Evolutionary conservation across 2,888 invertebrate species (phyloP), one percentile per base, ranked within the genome.

Genomic region (Himalopsyche anomala): DNA sequence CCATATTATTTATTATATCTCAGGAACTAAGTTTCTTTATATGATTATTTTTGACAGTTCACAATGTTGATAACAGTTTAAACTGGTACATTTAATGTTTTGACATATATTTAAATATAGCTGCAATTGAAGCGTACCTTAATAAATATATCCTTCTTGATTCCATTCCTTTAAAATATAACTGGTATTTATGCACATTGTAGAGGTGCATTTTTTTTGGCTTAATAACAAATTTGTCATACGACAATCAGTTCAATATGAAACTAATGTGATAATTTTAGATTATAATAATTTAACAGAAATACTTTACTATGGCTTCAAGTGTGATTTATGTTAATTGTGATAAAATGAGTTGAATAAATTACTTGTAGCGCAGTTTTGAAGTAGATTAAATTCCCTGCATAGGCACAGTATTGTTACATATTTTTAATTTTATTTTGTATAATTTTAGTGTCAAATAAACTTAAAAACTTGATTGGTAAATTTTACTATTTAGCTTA

Each of bases 211-310:
- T 36, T 69, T 69, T 74, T 74, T 62, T 74, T 74, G 2, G 2
- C 38, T 38, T 38, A 74, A 74, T 74, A 74, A 74, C 74, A 74
- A 74, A 74, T 74, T 74, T 74, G 74, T 74, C 74, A 74, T 74
- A 74, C 38, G 74, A 74, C 74, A 74, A 74, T 74, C 74, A 74
- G 74, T 74, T 74, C 38, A 74, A 74, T 74, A 74, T 74, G 36
- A 74, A 74, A 74, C 74, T 74, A 74, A 74, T 74, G 74, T 74
- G 74, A 74, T 74, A 74, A 74, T 74, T 74, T 74, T 74, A 74
- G 74, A 74, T 74, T 74, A 38, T 74, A 74, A 74, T 74, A 74
- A 38, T 74, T 74, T 74, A 74, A 38, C 74, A 74, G 74, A 74
- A 74, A 74, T 74, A 74, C 74, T 74, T 74, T 74, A 74, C 38